These are phyloP conservation scores for Leistus spinibarbis DNA, from an alignment of 2,888 invertebrate species.

Conservation along the genomic window DNA sequence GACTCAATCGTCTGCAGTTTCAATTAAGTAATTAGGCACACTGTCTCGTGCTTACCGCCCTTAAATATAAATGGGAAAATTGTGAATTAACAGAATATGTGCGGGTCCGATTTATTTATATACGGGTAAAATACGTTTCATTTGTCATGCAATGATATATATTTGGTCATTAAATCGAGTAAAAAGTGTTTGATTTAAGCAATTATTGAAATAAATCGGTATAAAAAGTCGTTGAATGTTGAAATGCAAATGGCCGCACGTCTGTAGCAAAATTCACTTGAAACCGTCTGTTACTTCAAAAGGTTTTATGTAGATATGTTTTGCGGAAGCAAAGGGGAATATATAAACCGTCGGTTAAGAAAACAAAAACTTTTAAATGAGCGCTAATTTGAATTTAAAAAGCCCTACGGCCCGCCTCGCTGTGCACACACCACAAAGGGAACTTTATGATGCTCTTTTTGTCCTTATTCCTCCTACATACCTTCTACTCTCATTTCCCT, in stretches of 20 bases:
- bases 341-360: conserved; percentile 20
- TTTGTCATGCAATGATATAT: background rate
- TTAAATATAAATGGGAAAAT: background rate
- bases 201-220: background rate
- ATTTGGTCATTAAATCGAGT: background rate
- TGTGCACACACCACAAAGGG: conserved; percentile 23
- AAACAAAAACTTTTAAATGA: conserved; percentile 38
- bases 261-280: background rate
- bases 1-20: background rate
- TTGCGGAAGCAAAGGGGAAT: conserved; percentile 3
- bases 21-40: background rate
- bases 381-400: conserved; percentile 37
- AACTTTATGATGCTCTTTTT: background rate
- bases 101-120: background rate
- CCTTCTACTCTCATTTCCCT: background rate
- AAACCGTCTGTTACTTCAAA: conserved; percentile 22
- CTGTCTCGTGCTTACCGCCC: background rate
- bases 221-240: background rate
- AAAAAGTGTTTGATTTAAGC: background rate
- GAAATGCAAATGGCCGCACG: background rate
- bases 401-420: conserved; percentile 14
- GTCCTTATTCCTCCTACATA: background rate
- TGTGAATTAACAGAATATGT: background rate
- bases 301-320: conserved; percentile 29
- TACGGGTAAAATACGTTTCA: background rate